Conservation (phyloP, 2,113 vertebrate species). For the Oceanites oceanicus region DNA sequence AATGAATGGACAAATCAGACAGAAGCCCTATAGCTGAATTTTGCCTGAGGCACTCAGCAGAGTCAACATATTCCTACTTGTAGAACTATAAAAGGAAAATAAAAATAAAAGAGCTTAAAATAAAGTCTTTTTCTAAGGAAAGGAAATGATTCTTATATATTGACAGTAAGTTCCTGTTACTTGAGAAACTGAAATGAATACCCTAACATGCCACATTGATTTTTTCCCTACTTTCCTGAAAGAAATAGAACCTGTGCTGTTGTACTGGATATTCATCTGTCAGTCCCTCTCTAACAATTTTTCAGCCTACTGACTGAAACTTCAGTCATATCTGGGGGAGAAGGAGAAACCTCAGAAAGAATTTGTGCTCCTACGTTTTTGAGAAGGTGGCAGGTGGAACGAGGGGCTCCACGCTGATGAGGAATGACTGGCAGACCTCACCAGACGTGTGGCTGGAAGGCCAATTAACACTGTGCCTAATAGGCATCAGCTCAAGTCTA, state of each 20-base stretch:
- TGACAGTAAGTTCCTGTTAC: background rate
- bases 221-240: background rate
- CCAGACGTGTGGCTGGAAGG: background rate
- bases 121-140: background rate
- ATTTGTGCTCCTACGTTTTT: background rate
- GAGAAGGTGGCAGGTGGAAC: background rate
- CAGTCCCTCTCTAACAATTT: background rate
- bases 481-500: background rate
- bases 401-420: background rate
- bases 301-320: background rate
- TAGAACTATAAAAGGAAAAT: background rate
- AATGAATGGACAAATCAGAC: background rate
- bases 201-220: background rate
- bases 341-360: background rate
- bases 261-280: background rate
- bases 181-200: background rate
- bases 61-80: background rate
- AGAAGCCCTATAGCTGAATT: constrained; percentile 10
- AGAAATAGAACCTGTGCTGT: background rate
- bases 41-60: background rate
- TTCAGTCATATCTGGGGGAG: background rate
- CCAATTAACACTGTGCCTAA: background rate
- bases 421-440: background rate
- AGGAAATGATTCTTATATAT: background rate
- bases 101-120: background rate